phyloP scores from a whole-genome alignment of 2,797 vertebrate species.

The Pipistrellus pipistrellus region DNA sequence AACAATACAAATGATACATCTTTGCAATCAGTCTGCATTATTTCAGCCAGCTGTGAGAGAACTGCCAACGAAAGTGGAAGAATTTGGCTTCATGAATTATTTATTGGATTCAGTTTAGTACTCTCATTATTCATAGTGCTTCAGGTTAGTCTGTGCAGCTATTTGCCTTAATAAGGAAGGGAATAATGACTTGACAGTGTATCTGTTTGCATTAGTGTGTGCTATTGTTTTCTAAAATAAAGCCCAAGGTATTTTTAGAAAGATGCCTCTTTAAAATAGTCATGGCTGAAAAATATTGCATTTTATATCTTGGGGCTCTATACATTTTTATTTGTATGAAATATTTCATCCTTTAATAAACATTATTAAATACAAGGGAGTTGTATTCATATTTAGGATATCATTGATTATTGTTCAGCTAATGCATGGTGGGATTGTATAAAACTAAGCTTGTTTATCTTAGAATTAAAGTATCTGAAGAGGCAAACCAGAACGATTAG shows the following conservation, averaged over 20 bases:
- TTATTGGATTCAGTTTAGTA: conserved; percentile 69
- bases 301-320: conserved; percentile 40
- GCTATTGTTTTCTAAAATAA: conserved; percentile 67
- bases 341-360: conserved; percentile 65
- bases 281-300: conserved; percentile 30
- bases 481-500: conserved; percentile 42
- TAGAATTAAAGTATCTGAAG: not conserved
- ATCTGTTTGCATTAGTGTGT: conserved; percentile 65
- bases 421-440: conserved; percentile 16
- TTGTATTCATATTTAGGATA: conserved; percentile 46
- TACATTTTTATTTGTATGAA: conserved; percentile 47
- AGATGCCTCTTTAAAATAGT: conserved; percentile 64
- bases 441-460: conserved; percentile 10
- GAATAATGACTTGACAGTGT: conserved; percentile 72
- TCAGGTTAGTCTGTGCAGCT: conserved; percentile 62
- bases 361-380: conserved; percentile 50
- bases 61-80: conserved; percentile 59
- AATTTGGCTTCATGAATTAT: conserved; percentile 74
- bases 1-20: conserved; percentile 62
- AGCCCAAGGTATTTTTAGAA: conserved; percentile 70
- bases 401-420: conserved; percentile 55
- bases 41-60: conserved; percentile 64
- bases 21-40: conserved; percentile 71
- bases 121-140: conserved; percentile 77
- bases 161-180: conserved; percentile 72